Conservation (phyloP, 2,888 invertebrate species). For the Drymonia ruficornis region DNA sequence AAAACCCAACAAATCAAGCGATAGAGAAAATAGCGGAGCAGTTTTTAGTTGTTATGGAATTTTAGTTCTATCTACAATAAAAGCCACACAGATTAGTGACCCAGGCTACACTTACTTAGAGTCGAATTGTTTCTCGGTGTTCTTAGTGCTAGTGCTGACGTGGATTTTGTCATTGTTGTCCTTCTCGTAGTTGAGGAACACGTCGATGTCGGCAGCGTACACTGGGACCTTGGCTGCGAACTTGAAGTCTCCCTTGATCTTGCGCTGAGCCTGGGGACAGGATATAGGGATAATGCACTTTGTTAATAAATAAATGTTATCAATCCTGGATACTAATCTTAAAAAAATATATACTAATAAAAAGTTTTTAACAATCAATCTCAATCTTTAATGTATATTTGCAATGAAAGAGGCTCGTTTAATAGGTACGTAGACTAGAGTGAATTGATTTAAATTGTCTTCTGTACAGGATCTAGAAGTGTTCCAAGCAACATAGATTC, state of each 20-base stretch:
- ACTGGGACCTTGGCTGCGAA: slow-evolving; percentile 85
- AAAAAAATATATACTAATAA: too few relatives aligned
- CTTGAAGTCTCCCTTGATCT: slow-evolving; percentile 86
- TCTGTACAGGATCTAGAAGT: too few relatives aligned
- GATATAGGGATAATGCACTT: slow-evolving; percentile 3
- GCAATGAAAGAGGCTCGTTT: too few relatives aligned
- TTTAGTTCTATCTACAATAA: neutral
- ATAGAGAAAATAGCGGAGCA: too few relatives aligned
- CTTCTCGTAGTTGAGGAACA: slow-evolving; percentile 88
- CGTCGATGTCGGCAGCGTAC: slow-evolving; percentile 85
- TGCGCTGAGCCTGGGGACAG: slow-evolving; percentile 77
- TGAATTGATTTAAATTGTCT: too few relatives aligned
- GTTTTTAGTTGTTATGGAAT: too few relatives aligned
- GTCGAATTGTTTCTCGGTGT: slow-evolving; percentile 80
- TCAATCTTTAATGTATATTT: too few relatives aligned
- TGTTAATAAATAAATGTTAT: neutral
- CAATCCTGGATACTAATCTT: too few relatives aligned
- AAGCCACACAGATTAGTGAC: neutral
- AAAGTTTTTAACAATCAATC: too few relatives aligned
- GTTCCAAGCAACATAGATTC: too few relatives aligned
- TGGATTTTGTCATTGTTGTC: slow-evolving; percentile 88
- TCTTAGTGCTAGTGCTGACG: slow-evolving; percentile 86
- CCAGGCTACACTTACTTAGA: slow-evolving; percentile 81
- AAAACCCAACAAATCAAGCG: too few relatives aligned
- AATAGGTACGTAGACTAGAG: too few relatives aligned